Percentiles rank a stretch among this genome's conserved stretches.
These are phyloP conservation scores for Notamacropus eugenii DNA, from an alignment of 2,797 vertebrate genomes.

Conservation along the genomic window DNA sequence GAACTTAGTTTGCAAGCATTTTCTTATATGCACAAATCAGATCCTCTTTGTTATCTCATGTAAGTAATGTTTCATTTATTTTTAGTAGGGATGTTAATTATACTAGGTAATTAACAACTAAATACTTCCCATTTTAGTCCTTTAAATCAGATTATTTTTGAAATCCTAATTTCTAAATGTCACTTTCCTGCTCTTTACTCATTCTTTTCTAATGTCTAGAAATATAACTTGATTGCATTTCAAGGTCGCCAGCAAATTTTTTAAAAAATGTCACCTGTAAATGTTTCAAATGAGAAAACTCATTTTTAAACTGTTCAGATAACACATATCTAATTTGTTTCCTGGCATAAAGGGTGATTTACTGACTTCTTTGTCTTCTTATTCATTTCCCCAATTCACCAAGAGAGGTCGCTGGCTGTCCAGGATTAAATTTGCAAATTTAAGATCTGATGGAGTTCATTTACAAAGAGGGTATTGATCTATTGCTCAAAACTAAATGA, in stretches of 20 bases:
- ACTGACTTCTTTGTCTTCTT: background rate
- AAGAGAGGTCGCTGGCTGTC: slow-evolving; percentile 83
- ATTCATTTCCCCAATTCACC: slow-evolving; percentile 68
- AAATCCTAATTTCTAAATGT: background rate
- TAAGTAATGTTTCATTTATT: background rate
- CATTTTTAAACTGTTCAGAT: background rate
- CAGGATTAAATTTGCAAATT: slow-evolving; percentile 65
- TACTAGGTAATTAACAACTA: background rate
- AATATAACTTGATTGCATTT: background rate
- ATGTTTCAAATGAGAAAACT: background rate
- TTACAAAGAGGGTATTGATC: slow-evolving; percentile 4
- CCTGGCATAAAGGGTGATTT: background rate
- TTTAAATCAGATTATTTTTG: background rate
- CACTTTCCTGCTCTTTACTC: background rate
- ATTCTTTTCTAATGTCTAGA: background rate
- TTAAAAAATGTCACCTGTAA: background rate
- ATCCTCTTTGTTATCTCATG: background rate
- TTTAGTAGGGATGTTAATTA: background rate
- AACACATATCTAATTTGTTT: background rate
- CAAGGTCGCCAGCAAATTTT: background rate
- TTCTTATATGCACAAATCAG: background rate
- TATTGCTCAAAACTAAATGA: background rate
- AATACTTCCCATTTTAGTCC: background rate
- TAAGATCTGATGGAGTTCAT: background rate
- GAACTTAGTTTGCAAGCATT: background rate